phyloP scores from a whole-genome alignment of 2,888 invertebrate species.

The Lasioglossum zephyrum region DNA sequence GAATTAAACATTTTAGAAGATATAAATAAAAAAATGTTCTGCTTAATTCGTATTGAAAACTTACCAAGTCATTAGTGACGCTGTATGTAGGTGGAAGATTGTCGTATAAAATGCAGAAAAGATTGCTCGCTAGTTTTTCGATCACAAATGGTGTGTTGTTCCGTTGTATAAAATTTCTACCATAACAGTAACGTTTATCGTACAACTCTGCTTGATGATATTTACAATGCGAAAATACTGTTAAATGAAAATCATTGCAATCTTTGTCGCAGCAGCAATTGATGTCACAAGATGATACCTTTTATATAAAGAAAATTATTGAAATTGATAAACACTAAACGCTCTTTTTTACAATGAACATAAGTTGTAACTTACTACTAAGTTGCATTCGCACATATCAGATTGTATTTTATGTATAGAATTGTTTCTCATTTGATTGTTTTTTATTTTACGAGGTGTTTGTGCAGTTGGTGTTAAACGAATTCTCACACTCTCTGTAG shows the following conservation, averaged over 20 bases:
- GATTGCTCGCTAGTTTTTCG: constrained; percentile 83
- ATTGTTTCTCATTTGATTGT: constrained; percentile 36
- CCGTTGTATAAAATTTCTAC: constrained; percentile 85
- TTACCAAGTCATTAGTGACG: constrained; percentile 62
- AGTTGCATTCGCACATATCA: constrained; percentile 87
- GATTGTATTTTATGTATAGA: constrained; percentile 67
- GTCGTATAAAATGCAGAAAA: constrained; percentile 87
- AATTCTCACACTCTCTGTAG: constrained; percentile 29
- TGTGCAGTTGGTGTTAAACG: constrained; percentile 31
- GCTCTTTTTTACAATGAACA: background rate
- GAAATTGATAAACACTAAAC: constrained; percentile 30
- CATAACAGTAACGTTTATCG: constrained; percentile 85
- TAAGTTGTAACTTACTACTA: constrained; percentile 83
- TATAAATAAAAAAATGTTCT: constrained; percentile 35
- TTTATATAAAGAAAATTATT: constrained; percentile 12
- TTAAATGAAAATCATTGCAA: constrained; percentile 87
- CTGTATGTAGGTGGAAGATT: constrained; percentile 85
- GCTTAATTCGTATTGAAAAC: constrained; percentile 33
- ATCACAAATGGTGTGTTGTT: constrained; percentile 85
- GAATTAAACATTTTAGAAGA: constrained; percentile 35
- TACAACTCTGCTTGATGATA: constrained; percentile 79
- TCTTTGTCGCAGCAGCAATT: constrained; percentile 94
- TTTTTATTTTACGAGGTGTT: constrained; percentile 21
- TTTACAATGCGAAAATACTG: constrained; percentile 87
- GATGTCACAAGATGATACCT: constrained; percentile 89